Base-by-base conservation (phyloP, 2,888 invertebrate genomes). In the Pristionchus mayeri region DNA sequence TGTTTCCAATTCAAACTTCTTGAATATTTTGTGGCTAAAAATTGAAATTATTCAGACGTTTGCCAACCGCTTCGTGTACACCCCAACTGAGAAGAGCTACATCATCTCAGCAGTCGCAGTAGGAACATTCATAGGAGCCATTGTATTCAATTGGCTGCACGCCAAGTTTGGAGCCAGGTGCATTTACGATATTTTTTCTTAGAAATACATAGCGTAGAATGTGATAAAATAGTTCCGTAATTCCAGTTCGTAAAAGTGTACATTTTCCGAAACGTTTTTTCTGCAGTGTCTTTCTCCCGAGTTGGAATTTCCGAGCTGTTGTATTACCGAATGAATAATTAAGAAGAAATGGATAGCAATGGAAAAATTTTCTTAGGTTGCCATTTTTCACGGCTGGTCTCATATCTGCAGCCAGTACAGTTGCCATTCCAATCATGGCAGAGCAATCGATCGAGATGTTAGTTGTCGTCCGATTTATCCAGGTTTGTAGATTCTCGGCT, bases 301-400 rank as follows among this genome's bases (percentile, higher is more conserved):
- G n/a, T n/a, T n/a, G n/a, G n/a, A n/a, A n/a, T n/a, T n/a, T n/a
- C n/a, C n/a, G n/a, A n/a, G n/a, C n/a, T n/a, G n/a, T n/a, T n/a
- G n/a, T n/a, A n/a, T n/a, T n/a, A n/a, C n/a, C n/a, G n/a, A n/a
- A n/a, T n/a, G n/a, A n/a, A n/a, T n/a, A n/a, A n/a, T n/a, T n/a
- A n/a, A n/a, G n/a, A n/a, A n/a, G n/a, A n/a, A n/a, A n/a, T n/a
- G n/a, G n/a, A n/a, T n/a, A n/a, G n/a, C n/a, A n/a, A n/a, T n/a
- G n/a, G n/a, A n/a, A n/a, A n/a, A 54, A 54, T 18, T n/a, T 11
- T 54, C 7, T 54, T n/a, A 82, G 82, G 44, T 44, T 24, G 44
- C 82, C 82, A 3, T 82, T 82, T 48, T 82, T 82, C 82, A 24
- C 27, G 1, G 82, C 82, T 0, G 82, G 82, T 2, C 40, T 82